Evolutionary conservation across 1,140 invertebrate species (phyloP), one percentile per base, ranked within the genome.

Genomic region (Carposina sasakii): DNA sequence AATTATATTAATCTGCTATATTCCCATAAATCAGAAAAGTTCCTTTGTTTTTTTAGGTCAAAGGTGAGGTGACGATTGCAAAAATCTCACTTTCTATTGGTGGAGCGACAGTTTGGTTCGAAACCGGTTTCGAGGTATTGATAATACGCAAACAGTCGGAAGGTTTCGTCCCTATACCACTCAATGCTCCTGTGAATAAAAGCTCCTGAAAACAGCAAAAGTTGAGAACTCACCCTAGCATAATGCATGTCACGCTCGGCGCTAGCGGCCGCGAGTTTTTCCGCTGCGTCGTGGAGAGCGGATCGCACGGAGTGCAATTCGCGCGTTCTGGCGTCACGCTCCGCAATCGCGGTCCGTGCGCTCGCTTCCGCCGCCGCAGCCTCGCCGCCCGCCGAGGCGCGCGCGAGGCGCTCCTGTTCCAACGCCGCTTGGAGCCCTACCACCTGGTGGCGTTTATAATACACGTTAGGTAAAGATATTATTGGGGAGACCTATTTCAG

Each of bases 331-430:
- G 76, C 69, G 45, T 82, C 83, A 22, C 76, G 60, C 49, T 78
- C 71, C n/a, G 69, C 69, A 12, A 57, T 53, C 9, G 79, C 75
- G 6, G 68, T 55, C 19, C 72, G 65, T n/a, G 68, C 69, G 12
- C 73, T 66, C 22, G 79, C 72, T 58, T 85, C 79, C 9, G 79
- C 78, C 22, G 75, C 60, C n/a, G 72, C 68, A 21, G 71, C 65
- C 55, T 86, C 84, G 19, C 71, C 57, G 40, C 65, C 57, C 4
- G 77, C 66, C 13, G 76, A 59, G 45, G 71, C 42, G 2, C 81
- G 77, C 21, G 81, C 94, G 49, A 93, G 89, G 52, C 93, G 91
- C 85, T 98, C 96, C 76, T 97, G 95, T 57, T 98, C 96, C 12
- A 97, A 81, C 73, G 97, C 94, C 19, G 91, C 90, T 42, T 93